Base-by-base conservation (phyloP, 2,113 vertebrate species). In the Vombatus ursinus region DNA sequence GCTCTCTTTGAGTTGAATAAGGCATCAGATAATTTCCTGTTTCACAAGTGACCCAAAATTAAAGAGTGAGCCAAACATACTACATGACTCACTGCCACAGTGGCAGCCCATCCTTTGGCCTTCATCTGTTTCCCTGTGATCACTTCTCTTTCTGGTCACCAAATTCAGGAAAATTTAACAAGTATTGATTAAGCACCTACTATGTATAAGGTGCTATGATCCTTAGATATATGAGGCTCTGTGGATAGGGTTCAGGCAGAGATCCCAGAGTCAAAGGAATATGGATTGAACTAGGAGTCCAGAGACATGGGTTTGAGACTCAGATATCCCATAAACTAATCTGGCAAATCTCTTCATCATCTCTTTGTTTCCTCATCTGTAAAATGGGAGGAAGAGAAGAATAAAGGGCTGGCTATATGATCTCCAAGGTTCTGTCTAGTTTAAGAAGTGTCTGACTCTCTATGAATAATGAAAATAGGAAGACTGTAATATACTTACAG, bases 11-110 rank as follows among this genome's bases (percentile, higher is more conserved):
- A 48, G 47, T 50, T 50, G 49, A 26, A 90, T 90, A 3, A 16
- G 90, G 90, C 48, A 90, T 50, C 90, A 90, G 90, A 90, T 50
- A 90, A 50, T 90, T 90, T 90, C 90, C 48, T 90, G 90, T 26
- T 50, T 90, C 90, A 14, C 0, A 10, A 5, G 26, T 90, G 90
- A 50, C 90, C 90, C 90, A 50, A 90, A 90, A 28, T 31, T 90
- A 90, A 28, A 90, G 49, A 90, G 90, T 25, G 2, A 50, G 48
- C 90, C 47, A 50, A 50, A 49, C 90, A 90, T 48, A 48, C 90
- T 50, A 25, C 8, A 31, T 90, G 90, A 90, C 90, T 90, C 89
- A 90, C 5, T 22, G 47, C n/a, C 24, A 50, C 37, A 31, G 23
- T 11, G 25, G 2, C 90, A 12, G 25, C 90, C 47, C 49, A 31